Evolutionary conservation across 2,113 vertebrate genomes (phyloP).

Genomic region (Camelus dromedarius): DNA sequence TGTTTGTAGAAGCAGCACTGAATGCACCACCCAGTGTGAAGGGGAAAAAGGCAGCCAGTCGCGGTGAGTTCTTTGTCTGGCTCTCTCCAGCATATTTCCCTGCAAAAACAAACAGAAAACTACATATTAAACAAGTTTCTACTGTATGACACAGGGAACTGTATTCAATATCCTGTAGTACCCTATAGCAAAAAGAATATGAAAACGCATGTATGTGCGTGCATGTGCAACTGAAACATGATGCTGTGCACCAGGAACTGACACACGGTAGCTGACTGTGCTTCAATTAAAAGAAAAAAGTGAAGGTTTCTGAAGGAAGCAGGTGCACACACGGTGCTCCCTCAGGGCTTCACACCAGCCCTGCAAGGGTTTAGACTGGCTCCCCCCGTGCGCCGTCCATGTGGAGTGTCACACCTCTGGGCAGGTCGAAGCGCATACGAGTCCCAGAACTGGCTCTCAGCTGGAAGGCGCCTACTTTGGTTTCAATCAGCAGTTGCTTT

Average conservation of each 20-base stretch:
- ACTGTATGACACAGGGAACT: no score
- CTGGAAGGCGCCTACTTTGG: conserved; percentile 54
- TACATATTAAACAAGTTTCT: no score
- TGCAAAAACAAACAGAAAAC: not conserved
- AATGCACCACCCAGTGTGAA: not conserved
- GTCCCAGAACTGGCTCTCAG: conserved; percentile 44
- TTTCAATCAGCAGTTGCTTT: conserved; percentile 65
- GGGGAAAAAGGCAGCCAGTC: not conserved
- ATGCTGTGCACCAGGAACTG: no score
- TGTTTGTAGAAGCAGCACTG: not conserved
- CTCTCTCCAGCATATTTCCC: conserved; percentile 35
- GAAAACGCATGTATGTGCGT: no score
- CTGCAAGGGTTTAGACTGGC: not conserved
- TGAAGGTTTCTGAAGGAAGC: conserved; percentile 69
- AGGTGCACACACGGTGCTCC: not conserved
- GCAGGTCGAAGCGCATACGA: conserved; percentile 35
- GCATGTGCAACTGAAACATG: no score
- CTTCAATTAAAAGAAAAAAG: not conserved
- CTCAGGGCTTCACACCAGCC: conserved; percentile 40
- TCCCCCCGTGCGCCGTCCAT: conserved; percentile 10
- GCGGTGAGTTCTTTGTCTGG: not conserved
- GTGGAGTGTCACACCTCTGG: conserved; percentile 3
- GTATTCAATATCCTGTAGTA: no score
- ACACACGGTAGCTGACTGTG: no score
- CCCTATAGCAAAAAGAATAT: no score